Evolutionary conservation across 1,140 invertebrate species (phyloP).

Genomic region (Dreissena polymorpha): DNA sequence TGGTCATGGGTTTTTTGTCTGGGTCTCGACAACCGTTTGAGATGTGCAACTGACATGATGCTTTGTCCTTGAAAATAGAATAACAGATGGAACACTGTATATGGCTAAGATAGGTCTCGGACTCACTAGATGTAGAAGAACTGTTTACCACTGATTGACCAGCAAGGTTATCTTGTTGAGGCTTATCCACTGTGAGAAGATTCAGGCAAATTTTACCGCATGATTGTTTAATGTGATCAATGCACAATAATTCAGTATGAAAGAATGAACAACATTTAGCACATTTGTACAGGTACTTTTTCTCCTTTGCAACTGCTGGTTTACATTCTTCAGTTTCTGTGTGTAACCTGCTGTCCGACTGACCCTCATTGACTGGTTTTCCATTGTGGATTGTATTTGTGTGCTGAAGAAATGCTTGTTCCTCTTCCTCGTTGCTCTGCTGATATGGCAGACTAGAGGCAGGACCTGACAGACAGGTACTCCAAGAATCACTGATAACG

Average conservation of each 20-base stretch:
- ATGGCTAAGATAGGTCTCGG: no score
- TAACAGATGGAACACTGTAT: constrained; percentile 42
- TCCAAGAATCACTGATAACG: no score
- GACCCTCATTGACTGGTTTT: no score
- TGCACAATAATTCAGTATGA: constrained; percentile 16
- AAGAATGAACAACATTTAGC: constrained; percentile 35
- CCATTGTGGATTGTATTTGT: no score
- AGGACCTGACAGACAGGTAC: no score
- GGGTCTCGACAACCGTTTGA: constrained; percentile 9
- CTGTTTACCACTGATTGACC: no score
- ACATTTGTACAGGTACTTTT: constrained; percentile 39
- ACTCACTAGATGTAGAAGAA: no score
- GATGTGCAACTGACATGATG: constrained; percentile 36
- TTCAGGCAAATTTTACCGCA: neutral
- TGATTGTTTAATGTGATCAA: constrained; percentile 27
- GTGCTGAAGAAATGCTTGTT: no score
- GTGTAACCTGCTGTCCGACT: neutral
- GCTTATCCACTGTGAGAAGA: neutral
- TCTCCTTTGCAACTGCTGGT: neutral
- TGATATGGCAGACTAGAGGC: no score
- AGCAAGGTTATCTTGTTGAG: no score
- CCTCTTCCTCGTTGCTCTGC: no score
- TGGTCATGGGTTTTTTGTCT: neutral
- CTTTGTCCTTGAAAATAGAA: constrained; percentile 28
- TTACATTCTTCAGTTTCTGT: neutral